Conservation (phyloP, 2,113 vertebrate species). For the Clarias magur region DNA sequence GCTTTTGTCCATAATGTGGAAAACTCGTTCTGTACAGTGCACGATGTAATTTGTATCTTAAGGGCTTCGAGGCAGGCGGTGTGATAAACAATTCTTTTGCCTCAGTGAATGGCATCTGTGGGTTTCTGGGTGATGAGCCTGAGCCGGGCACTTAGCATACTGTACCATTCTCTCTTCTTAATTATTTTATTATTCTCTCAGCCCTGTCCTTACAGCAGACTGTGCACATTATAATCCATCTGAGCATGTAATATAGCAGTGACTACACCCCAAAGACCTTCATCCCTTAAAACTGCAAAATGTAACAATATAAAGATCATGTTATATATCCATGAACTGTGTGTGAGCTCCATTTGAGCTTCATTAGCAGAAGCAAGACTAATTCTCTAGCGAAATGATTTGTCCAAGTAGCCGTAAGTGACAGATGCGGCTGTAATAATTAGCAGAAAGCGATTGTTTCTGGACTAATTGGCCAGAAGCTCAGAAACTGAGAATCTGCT, state of each 20-base stretch:
- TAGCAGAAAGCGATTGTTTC: neutral
- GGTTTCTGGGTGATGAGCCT: conserved; percentile 11
- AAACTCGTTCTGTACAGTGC: neutral
- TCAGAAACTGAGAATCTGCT: neutral
- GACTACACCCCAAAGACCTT: neutral
- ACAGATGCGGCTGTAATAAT: conserved; percentile 5
- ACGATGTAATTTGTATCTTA: neutral
- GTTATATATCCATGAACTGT: neutral
- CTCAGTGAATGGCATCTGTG: conserved; percentile 14
- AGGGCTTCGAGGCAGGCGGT: neutral
- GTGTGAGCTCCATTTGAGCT: neutral
- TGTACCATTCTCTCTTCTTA: neutral
- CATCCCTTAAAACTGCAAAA: neutral
- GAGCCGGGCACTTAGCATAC: conserved; percentile 22
- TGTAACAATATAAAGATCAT: neutral
- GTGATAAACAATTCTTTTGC: conserved; percentile 11
- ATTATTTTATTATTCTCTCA: conserved; percentile 27
- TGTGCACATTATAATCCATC: conserved; percentile 12
- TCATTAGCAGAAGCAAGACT: neutral
- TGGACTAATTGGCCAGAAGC: conserved; percentile 7
- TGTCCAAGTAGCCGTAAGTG: conserved; percentile 7
- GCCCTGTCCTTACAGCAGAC: conserved; percentile 13
- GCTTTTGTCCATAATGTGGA: neutral
- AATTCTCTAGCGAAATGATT: neutral
- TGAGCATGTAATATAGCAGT: neutral